Evolutionary conservation across 2,888 invertebrate genomes (phyloP).

Genomic region (Erebia epiphron): DNA sequence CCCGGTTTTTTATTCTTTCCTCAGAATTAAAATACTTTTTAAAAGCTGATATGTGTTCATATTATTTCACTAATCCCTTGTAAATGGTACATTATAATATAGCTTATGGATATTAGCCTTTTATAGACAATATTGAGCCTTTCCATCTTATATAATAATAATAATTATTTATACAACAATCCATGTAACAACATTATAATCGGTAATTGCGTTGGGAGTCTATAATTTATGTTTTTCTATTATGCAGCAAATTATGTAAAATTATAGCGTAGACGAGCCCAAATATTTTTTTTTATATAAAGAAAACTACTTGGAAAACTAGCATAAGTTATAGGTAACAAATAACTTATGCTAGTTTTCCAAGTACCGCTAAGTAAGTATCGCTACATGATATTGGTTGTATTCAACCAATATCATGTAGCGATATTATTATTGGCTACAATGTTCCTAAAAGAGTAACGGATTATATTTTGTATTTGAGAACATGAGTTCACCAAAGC

Average conservation of each 20-base stretch:
- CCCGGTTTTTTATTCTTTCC: not conserved
- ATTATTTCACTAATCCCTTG: slow-evolving; percentile 2
- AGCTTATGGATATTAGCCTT: not conserved
- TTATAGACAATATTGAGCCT: not conserved
- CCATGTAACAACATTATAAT: slow-evolving; percentile 1
- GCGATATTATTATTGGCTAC: too few relatives aligned
- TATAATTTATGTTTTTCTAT: not conserved
- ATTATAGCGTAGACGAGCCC: too few relatives aligned
- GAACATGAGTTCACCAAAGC: too few relatives aligned
- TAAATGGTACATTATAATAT: not conserved
- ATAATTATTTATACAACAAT: not conserved
- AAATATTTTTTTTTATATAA: not conserved
- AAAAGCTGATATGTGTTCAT: not conserved
- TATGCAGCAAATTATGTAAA: not conserved
- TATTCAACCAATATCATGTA: too few relatives aligned
- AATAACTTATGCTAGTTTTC: too few relatives aligned
- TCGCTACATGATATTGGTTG: too few relatives aligned
- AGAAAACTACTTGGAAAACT: too few relatives aligned
- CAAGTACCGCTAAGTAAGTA: too few relatives aligned
- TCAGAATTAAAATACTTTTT: too few relatives aligned
- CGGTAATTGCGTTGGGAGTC: not conserved
- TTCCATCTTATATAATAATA: slow-evolving; percentile 6
- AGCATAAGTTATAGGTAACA: too few relatives aligned
- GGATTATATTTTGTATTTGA: too few relatives aligned
- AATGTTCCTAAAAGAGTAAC: too few relatives aligned